Evolutionary conservation across 2,113 vertebrate genomes (phyloP).

Genomic region (Colinus virginianus): DNA sequence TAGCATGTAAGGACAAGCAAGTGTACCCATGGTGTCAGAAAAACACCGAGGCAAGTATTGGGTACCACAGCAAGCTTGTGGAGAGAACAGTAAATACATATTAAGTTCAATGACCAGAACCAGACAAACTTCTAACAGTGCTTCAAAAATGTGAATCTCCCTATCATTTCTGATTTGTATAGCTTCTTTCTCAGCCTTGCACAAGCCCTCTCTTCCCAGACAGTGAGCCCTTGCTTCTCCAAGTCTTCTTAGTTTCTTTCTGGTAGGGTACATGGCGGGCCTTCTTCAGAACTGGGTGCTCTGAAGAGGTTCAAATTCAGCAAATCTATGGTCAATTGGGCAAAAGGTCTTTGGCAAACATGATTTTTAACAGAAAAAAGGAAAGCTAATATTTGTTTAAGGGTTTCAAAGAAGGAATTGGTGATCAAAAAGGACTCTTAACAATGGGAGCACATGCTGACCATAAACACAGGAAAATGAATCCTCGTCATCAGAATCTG

Average conservation of each 20-base stretch:
- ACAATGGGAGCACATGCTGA: not conserved
- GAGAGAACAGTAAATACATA: not conserved
- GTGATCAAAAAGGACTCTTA: not conserved
- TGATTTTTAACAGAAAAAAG: not conserved
- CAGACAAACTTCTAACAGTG: not conserved
- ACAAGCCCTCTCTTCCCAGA: not conserved
- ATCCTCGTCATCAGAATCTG: not conserved
- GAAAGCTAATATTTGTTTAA: not conserved
- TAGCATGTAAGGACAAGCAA: not conserved
- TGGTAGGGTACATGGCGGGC: not conserved
- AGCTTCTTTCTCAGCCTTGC: not conserved
- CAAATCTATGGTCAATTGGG: not conserved
- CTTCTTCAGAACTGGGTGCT: not conserved
- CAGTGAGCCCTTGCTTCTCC: not conserved
- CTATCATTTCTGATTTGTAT: not conserved
- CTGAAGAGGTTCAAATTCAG: not conserved
- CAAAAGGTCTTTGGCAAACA: rapidly evolving
- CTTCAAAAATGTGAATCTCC: not conserved
- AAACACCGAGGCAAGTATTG: not conserved
- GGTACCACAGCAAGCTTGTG: not conserved
- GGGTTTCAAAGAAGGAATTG: not conserved
- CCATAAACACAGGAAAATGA: not conserved
- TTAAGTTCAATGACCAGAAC: not conserved
- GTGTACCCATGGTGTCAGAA: not conserved
- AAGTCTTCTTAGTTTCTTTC: not conserved